Percentiles rank a stretch among this genome's conserved stretches.
phyloP scores from a whole-genome alignment of 2,888 invertebrate genomes.

The Muscina levida region DNA sequence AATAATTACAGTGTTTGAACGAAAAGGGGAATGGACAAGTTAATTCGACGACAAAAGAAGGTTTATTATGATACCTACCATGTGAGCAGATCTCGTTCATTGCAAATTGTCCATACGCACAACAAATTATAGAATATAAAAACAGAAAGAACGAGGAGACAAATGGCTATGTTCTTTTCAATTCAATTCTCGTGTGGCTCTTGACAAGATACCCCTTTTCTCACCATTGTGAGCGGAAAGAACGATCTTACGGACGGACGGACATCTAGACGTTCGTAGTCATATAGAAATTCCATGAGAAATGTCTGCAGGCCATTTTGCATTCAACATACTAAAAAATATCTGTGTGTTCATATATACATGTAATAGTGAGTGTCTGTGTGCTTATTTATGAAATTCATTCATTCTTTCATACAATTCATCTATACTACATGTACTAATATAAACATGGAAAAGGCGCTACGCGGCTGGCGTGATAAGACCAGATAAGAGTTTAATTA shows the following conservation, averaged over 20 bases:
- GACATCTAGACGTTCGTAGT: too few relatives aligned
- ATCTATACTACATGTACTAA: too few relatives aligned
- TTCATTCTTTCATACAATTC: slow-evolving; percentile 45
- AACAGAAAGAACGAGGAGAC: slow-evolving; percentile 26
- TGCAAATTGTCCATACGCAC: too few relatives aligned
- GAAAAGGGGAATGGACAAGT: neutral
- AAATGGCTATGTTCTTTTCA: slow-evolving; percentile 38
- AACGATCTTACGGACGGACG: neutral
- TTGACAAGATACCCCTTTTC: too few relatives aligned
- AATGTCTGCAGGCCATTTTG: slow-evolving; percentile 70
- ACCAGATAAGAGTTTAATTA: too few relatives aligned
- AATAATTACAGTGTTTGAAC: slow-evolving; percentile 49
- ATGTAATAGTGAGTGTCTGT: slow-evolving; percentile 44
- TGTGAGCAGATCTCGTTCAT: slow-evolving; percentile 21
- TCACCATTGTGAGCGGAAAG: slow-evolving; percentile 7
- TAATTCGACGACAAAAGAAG: slow-evolving; percentile 1
- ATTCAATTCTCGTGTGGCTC: slow-evolving; percentile 12
- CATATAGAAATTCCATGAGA: slow-evolving; percentile 72
- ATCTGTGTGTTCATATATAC: slow-evolving; percentile 31
- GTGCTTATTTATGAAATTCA: slow-evolving; percentile 57
- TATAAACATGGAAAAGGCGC: too few relatives aligned
- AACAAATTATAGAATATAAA: slow-evolving; percentile 14
- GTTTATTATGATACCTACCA: slow-evolving; percentile 33
- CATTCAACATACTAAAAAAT: slow-evolving; percentile 66
- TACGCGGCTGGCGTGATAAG: too few relatives aligned